Conservation (phyloP, 2,888 invertebrate genomes). For the Xanthostigma xanthostigma region DNA sequence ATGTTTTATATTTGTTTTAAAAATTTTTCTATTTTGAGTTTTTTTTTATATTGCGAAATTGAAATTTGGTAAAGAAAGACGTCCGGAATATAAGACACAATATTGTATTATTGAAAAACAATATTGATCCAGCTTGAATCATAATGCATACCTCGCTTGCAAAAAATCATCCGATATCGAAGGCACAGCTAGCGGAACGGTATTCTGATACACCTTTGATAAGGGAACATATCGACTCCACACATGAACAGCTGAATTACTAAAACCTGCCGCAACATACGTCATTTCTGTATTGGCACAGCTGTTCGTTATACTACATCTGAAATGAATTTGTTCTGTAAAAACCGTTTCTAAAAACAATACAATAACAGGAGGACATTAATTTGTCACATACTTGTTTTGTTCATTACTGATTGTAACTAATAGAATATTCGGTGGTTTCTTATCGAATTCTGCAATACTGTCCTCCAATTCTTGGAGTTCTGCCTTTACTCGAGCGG, state of each 20-base stretch:
- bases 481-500: too few relatives aligned
- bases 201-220: too few relatives aligned
- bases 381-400: background rate
- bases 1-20: too few relatives aligned
- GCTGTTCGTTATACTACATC: background rate
- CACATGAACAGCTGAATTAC: slow-evolving; percentile 49
- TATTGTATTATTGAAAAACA: too few relatives aligned
- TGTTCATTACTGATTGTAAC: slow-evolving; percentile 1
- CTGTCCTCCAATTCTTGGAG: slow-evolving; percentile 1
- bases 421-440: background rate
- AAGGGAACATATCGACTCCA: slow-evolving; percentile 31
- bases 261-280: slow-evolving; percentile 41
- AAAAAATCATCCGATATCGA: too few relatives aligned
- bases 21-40: too few relatives aligned
- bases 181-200: too few relatives aligned
- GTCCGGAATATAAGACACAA: too few relatives aligned
- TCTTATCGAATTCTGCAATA: background rate
- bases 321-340: background rate
- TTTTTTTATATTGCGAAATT: too few relatives aligned
- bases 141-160: too few relatives aligned
- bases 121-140: too few relatives aligned
- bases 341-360: background rate
- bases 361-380: background rate
- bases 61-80: too few relatives aligned
- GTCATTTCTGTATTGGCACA: background rate